A percentile compares a stretch with the other conserved stretches of the same genome.
phyloP scores from a whole-genome alignment of 2,797 vertebrate genomes.

The Helicolenus hilgendorfi region DNA sequence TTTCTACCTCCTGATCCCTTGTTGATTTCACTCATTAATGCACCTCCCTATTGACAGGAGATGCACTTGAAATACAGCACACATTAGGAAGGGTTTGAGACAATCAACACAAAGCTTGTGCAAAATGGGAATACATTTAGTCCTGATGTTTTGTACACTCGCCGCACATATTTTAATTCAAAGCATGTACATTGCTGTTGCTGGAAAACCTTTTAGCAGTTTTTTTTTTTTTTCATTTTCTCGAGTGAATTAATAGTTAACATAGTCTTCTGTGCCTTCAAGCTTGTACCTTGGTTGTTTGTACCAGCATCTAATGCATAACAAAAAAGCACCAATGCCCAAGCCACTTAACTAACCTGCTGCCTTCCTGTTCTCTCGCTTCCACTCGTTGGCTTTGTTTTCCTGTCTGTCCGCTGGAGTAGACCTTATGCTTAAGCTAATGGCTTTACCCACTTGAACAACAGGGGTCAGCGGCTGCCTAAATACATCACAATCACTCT shows the following conservation, averaged over 20 bases:
- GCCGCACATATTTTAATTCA: not conserved
- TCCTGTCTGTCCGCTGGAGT: conserved; percentile 42
- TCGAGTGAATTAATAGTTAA: conserved; percentile 32
- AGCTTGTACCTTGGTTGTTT: conserved; percentile 33
- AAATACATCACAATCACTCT: conserved; percentile 80
- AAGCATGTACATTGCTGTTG: not conserved
- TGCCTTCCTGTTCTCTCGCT: conserved; percentile 10
- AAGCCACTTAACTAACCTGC: conserved; percentile 38
- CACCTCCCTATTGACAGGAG: not conserved
- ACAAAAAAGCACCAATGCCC: conserved; percentile 45
- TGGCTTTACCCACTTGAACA: conserved; percentile 74
- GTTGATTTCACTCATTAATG: not conserved
- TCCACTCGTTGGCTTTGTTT: conserved; percentile 24
- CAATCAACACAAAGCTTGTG: not conserved
- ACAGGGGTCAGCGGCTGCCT: conserved; percentile 79
- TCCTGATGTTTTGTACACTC: not conserved
- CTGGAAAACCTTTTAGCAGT: conserved; percentile 36
- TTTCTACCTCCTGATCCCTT: too few relatives aligned
- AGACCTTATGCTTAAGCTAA: conserved; percentile 71
- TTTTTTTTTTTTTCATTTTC: conserved; percentile 4
- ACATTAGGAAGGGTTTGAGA: not conserved
- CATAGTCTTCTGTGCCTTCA: conserved; percentile 12
- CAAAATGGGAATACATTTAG: not conserved
- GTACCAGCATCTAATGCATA: conserved; percentile 46
- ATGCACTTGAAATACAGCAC: not conserved